Percentiles rank a stretch among this genome's conserved stretches.
These are phyloP conservation scores for Heliconius charithonia DNA, from an alignment of 2,888 invertebrate genomes.

Conservation along the genomic window DNA sequence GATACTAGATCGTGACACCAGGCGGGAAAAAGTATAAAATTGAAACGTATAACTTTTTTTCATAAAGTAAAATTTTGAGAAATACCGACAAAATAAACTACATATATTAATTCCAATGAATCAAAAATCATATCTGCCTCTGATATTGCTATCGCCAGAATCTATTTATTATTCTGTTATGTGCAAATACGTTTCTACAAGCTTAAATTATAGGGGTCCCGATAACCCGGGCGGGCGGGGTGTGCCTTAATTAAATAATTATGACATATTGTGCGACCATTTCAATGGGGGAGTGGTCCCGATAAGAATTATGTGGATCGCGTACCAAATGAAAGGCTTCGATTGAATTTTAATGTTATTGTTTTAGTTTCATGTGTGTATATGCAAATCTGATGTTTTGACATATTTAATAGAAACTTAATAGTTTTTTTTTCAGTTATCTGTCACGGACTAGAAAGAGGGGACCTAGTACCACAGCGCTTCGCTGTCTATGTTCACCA, in stretches of 20 bases:
- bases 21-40: not conserved
- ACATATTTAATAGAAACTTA: not conserved
- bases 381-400: not conserved
- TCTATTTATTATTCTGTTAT: conserved; percentile 30
- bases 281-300: conserved; percentile 72
- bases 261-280: conserved; percentile 80
- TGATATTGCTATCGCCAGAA: conserved; percentile 9
- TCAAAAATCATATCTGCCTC: not conserved
- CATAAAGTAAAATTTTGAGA: too few species aligned
- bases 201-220: conserved; percentile 68
- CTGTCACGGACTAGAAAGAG: too few species aligned
- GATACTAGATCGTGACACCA: too few species aligned
- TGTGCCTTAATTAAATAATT: conserved; percentile 82
- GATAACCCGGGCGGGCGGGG: conserved; percentile 71
- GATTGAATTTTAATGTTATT: conserved; percentile 22
- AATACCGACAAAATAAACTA: not conserved
- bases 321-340: conserved; percentile 39
- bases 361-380: not conserved
- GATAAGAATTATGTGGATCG: conserved; percentile 66
- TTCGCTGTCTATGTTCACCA: too few species aligned
- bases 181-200: conserved; percentile 59
- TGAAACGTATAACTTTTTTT: too few species aligned
- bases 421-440: not conserved
- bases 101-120: not conserved
- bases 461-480: too few species aligned